Evolutionary conservation across 2,113 vertebrate species (phyloP).

Genomic region (Gymnarchus niloticus): DNA sequence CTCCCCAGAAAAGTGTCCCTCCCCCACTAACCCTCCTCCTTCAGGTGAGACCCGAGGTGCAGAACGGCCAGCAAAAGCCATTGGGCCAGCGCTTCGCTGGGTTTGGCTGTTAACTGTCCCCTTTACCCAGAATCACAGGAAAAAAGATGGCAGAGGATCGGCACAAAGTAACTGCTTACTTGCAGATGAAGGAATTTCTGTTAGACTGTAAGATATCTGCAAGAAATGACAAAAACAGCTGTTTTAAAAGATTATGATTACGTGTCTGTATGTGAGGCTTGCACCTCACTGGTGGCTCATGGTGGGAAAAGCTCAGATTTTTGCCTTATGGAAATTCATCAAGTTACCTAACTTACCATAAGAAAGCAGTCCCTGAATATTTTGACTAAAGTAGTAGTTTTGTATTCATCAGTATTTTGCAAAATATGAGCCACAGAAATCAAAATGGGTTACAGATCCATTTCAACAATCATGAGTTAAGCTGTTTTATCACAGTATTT

Average conservation of each 20-base stretch:
- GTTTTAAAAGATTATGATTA: no score
- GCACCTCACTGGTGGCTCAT: not conserved
- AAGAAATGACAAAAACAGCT: not conserved
- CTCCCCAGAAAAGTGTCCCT: conserved; percentile 56
- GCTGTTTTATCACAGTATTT: not conserved
- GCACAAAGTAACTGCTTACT: not conserved
- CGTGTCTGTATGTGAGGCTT: not conserved
- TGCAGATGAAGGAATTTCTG: not conserved
- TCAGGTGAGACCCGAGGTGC: conserved; percentile 60
- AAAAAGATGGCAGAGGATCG: not conserved
- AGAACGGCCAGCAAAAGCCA: conserved; percentile 29
- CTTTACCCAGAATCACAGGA: not conserved
- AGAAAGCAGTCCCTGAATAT: no score
- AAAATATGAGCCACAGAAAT: not conserved
- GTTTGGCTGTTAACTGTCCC: not conserved
- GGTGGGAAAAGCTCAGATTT: not conserved
- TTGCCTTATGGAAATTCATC: not conserved
- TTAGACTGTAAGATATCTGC: not conserved
- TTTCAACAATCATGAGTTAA: not conserved
- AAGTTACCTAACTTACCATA: no score
- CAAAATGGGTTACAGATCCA: not conserved
- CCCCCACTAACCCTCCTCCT: conserved; percentile 45
- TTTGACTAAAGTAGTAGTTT: no score
- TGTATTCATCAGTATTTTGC: not conserved
- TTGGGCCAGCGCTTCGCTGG: not conserved